Percentiles rank a stretch among this genome's conserved stretches.
Evolutionary conservation across 2,797 vertebrate species (phyloP).

Genomic region (Rhincodon typus): DNA sequence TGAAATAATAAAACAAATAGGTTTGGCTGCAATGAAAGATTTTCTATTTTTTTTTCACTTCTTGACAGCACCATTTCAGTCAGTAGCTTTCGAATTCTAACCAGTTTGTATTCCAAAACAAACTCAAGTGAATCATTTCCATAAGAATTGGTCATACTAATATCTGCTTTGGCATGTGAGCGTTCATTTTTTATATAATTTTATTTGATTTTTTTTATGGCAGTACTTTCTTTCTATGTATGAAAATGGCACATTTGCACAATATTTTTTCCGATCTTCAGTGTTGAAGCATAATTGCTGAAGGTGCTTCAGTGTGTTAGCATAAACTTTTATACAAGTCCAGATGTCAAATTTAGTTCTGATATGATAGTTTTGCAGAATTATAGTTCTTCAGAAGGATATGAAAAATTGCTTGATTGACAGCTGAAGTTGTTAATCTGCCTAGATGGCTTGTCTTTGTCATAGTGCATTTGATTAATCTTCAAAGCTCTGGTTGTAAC

Average conservation of each 20-base stretch:
- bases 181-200: not conserved
- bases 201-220: not conserved
- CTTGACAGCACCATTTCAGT: slow-evolving; percentile 39
- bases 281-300: not conserved
- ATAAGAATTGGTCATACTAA: not conserved
- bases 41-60: slow-evolving; percentile 39
- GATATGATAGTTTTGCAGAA: not conserved
- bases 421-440: not conserved
- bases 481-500: not conserved
- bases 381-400: too few species aligned
- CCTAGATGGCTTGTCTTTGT: not conserved
- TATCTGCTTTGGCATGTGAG: not conserved
- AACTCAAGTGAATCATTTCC: not conserved
- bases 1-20: slow-evolving; percentile 48
- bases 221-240: not conserved
- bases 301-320: not conserved
- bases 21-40: slow-evolving; percentile 45
- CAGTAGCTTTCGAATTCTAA: slow-evolving; percentile 15
- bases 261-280: too few species aligned
- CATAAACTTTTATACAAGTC: not conserved
- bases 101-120: not conserved
- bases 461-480: not conserved
- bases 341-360: not conserved
- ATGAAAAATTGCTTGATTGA: not conserved
- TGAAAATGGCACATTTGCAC: not conserved